Conservation (phyloP, 2,888 invertebrate genomes). For the Malthinus seriepunctatus region DNA sequence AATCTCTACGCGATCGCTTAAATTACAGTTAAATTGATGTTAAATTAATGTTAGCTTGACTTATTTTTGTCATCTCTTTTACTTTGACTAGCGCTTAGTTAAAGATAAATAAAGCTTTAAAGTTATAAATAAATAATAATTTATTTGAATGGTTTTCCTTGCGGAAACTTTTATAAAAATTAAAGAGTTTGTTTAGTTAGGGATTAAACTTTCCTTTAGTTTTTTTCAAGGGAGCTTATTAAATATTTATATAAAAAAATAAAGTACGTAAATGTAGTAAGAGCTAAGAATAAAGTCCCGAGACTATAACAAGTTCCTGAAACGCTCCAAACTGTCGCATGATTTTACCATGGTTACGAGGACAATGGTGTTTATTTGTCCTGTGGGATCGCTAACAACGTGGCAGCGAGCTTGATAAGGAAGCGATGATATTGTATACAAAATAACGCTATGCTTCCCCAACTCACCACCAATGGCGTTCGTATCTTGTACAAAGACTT, state of each 20-base stretch:
- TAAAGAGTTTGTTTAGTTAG: too few species aligned
- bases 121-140: too few species aligned
- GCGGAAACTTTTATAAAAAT: too few species aligned
- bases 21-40: too few species aligned
- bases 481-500: conserved; percentile 31
- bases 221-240: not conserved
- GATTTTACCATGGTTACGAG: conserved; percentile 57
- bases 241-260: conserved; percentile 25
- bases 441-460: conserved; percentile 43
- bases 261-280: conserved; percentile 28
- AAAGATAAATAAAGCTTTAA: too few species aligned
- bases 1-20: too few species aligned
- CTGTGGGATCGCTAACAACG: conserved; percentile 58
- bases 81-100: too few species aligned
- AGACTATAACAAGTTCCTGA: conserved; percentile 43
- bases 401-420: conserved; percentile 55
- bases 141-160: too few species aligned
- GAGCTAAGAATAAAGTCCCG: conserved; percentile 37
- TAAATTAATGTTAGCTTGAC: too few species aligned
- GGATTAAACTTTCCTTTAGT: too few species aligned
- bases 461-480: conserved; percentile 30
- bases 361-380: conserved; percentile 59
- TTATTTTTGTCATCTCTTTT: too few species aligned
- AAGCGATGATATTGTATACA: conserved; percentile 56
- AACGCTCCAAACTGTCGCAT: conserved; percentile 52